Conservation (phyloP, 2,888 invertebrate genomes). For the Drosophila borborema region DNA sequence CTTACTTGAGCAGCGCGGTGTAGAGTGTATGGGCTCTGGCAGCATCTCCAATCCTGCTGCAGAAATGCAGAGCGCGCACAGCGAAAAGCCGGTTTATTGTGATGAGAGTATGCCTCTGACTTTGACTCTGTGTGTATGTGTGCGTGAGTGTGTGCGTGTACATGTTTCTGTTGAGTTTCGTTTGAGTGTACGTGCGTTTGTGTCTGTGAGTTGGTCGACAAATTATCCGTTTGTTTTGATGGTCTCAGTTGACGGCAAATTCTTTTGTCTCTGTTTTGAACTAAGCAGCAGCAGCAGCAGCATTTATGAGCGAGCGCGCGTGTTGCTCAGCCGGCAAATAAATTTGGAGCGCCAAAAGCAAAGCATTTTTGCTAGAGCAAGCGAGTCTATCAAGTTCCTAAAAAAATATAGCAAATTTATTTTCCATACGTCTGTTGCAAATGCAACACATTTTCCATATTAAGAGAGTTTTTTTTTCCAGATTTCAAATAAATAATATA, state of each 20-base stretch:
- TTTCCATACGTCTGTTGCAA: neutral
- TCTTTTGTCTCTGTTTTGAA: conserved; percentile 66
- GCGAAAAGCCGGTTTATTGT: conserved; percentile 72
- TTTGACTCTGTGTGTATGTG: conserved; percentile 1
- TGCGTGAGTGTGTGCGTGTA: conserved; percentile 12
- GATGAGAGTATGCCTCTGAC: conserved; percentile 51
- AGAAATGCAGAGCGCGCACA: conserved; percentile 78
- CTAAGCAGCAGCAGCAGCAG: conserved; percentile 29
- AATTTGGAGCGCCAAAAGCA: conserved; percentile 53
- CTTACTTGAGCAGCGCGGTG: conserved; percentile 53
- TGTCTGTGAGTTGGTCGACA: conserved; percentile 44
- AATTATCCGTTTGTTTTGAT: conserved; percentile 56
- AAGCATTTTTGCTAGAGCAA: conserved; percentile 30
- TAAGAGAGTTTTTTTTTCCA: neutral
- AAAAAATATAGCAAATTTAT: conserved; percentile 7
- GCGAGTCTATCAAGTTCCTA: neutral
- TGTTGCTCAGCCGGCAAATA: conserved; percentile 43
- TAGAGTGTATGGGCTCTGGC: conserved; percentile 47
- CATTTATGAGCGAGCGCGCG: conserved; percentile 32
- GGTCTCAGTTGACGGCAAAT: conserved; percentile 58
- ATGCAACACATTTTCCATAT: neutral
- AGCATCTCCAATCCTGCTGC: conserved; percentile 77
- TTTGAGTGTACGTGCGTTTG: conserved; percentile 12
- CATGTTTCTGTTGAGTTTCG: conserved; percentile 24
- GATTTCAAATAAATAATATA: neutral